A percentile compares a stretch with the other conserved stretches of the same genome.
Conservation (phyloP, 2,113 vertebrate species). For the Gobius niger region DNA sequence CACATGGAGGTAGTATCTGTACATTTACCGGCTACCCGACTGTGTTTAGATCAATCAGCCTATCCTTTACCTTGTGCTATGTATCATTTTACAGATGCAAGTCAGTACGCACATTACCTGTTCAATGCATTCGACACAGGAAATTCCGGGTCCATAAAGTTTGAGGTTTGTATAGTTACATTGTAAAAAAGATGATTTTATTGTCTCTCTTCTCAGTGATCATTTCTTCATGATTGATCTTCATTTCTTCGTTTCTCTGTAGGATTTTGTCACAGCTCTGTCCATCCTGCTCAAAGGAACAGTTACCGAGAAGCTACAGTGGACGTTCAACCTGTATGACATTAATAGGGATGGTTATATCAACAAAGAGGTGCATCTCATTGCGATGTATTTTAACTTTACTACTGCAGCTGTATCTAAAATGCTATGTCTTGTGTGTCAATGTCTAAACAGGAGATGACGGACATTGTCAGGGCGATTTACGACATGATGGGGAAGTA, state of each 20-base stretch:
- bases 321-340: constrained; percentile 98
- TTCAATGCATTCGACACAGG: constrained; percentile 95
- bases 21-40: constrained; percentile 17
- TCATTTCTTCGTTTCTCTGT: constrained; percentile 38
- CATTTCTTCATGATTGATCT: background rate
- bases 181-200: background rate
- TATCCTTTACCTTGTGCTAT: background rate
- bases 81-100: constrained; percentile 82
- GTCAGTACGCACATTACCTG: constrained; percentile 94
- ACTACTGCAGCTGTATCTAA: background rate
- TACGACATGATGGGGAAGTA: constrained; percentile 99
- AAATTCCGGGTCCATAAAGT: constrained; percentile 91
- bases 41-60: background rate
- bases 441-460: constrained; percentile 86
- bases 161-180: constrained; percentile 82
- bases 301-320: constrained; percentile 91
- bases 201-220: background rate
- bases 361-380: constrained; percentile 87
- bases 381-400: background rate
- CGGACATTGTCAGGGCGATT: constrained; percentile 94
- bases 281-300: constrained; percentile 91
- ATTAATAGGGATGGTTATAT: constrained; percentile 97
- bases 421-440: background rate
- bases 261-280: constrained; percentile 95
- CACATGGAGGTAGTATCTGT: constrained; percentile 86